Conservation (phyloP, 2,113 vertebrate species). For the Holacanthus passer region DNA sequence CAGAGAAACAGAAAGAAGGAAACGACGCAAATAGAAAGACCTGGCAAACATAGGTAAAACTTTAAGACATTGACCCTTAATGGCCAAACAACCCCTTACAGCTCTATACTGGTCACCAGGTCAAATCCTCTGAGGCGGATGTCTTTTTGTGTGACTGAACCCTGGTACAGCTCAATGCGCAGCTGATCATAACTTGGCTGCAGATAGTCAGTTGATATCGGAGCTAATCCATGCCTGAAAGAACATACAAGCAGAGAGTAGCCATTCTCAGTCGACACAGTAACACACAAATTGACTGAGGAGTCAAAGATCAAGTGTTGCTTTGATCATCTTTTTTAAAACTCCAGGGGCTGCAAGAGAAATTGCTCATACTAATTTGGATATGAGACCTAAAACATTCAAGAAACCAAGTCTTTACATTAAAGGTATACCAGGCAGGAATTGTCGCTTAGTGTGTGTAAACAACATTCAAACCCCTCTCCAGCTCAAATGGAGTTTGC, state of each 20-base stretch:
- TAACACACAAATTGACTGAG: neutral
- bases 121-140: constrained; percentile 91
- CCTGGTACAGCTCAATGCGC: constrained; percentile 89
- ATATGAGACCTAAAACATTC: too few species aligned
- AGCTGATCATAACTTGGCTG: constrained; percentile 86
- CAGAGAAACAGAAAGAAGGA: neutral
- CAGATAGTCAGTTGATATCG: constrained; percentile 88
- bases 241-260: neutral
- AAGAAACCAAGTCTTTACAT: too few species aligned
- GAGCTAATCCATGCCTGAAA: constrained; percentile 86
- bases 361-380: too few species aligned
- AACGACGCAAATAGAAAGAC: neutral
- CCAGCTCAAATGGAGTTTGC: too few species aligned
- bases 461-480: too few species aligned
- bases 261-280: neutral
- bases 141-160: constrained; percentile 92
- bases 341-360: too few species aligned
- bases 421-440: too few species aligned
- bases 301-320: too few species aligned
- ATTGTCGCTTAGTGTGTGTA: too few species aligned
- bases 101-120: constrained; percentile 91
- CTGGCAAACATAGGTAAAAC: neutral
- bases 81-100: constrained; percentile 85
- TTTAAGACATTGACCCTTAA: neutral
- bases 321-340: neutral